Conservation (phyloP, 2,797 vertebrate genomes). For the Eulemur mongoz region DNA sequence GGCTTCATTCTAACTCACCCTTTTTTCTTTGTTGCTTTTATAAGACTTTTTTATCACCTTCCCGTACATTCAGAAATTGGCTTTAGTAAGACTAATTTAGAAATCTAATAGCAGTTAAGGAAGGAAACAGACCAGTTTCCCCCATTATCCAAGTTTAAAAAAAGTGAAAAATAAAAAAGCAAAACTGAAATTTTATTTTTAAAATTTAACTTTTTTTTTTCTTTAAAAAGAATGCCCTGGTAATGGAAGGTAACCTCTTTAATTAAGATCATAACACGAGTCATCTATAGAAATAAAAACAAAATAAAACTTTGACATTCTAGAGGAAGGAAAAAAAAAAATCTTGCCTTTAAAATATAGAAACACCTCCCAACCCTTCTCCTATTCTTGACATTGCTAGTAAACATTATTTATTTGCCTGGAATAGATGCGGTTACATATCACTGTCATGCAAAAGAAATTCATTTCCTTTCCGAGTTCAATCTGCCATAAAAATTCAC, state of each 20-base stretch:
- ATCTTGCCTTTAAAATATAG: conserved; percentile 65
- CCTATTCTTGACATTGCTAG: conserved; percentile 74
- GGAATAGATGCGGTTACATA: conserved; percentile 72
- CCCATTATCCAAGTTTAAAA: background rate
- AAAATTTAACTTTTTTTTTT: conserved; percentile 24
- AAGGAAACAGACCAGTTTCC: background rate
- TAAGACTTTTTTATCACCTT: background rate
- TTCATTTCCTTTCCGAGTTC: conserved; percentile 82
- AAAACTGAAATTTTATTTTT: conserved; percentile 39
- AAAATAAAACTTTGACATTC: conserved; percentile 59
- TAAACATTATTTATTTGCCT: conserved; percentile 84
- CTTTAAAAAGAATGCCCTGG: background rate
- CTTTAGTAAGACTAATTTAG: background rate
- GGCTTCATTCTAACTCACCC: background rate
- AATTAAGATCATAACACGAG: conserved; percentile 37
- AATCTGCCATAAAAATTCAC: conserved; percentile 83
- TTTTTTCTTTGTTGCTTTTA: background rate
- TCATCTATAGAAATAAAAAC: conserved; percentile 45
- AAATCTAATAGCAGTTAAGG: background rate
- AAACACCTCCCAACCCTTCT: conserved; percentile 64
- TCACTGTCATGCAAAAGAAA: conserved; percentile 83
- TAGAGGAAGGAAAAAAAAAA: conserved; percentile 31
- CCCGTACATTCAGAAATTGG: background rate
- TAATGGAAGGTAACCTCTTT: conserved; percentile 28
- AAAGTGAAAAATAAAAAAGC: background rate